Evolutionary conservation across 2,113 vertebrate species (phyloP).

Genomic region (Theristicus caerulescens): DNA sequence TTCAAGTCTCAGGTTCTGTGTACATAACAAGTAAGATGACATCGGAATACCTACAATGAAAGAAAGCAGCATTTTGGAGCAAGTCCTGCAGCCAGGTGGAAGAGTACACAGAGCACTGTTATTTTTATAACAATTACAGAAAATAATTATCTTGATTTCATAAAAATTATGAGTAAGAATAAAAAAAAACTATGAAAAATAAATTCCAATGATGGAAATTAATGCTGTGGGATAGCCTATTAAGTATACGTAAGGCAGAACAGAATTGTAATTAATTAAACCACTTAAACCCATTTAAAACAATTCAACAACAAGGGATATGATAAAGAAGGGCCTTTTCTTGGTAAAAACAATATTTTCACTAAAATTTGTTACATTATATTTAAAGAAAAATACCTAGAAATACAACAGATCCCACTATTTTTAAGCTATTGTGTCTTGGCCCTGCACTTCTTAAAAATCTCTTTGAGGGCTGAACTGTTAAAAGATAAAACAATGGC

Average conservation of each 20-base stretch:
- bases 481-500: background rate
- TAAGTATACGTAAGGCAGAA: background rate
- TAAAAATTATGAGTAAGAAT: background rate
- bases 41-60: background rate
- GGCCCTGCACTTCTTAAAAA: background rate
- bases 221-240: background rate
- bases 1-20: background rate
- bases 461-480: constrained; percentile 26
- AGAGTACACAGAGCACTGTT: background rate
- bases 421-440: constrained; percentile 41
- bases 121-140: background rate
- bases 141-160: background rate
- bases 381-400: constrained; percentile 43
- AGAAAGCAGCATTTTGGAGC: background rate
- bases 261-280: background rate
- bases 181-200: fast-evolving
- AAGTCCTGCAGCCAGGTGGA: background rate
- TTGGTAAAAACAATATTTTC: background rate
- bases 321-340: background rate
- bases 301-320: background rate
- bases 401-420: constrained; percentile 37
- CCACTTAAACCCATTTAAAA: background rate
- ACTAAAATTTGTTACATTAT: background rate
- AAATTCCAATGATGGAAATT: background rate
- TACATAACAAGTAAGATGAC: background rate